Evolutionary conservation across 2,888 invertebrate species (phyloP).

Genomic region (Oasisia sp.): DNA sequence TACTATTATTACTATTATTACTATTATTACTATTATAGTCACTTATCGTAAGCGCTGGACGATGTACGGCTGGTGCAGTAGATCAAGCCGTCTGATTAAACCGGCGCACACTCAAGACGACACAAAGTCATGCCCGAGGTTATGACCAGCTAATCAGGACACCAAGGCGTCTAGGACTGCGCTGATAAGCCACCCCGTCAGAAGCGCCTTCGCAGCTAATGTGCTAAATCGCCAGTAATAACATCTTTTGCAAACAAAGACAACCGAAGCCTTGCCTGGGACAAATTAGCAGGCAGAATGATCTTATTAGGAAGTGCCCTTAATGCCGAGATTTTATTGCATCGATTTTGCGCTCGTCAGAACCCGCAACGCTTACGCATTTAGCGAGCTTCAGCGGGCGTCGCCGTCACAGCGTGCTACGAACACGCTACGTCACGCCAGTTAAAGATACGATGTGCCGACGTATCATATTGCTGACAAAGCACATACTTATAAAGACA

Average conservation of each 20-base stretch:
- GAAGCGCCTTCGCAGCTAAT: neutral
- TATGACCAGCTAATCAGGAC: neutral
- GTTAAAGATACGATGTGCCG: neutral
- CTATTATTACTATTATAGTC: too few relatives aligned
- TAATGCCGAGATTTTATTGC: neutral
- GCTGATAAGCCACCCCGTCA: neutral
- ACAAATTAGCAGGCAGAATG: neutral
- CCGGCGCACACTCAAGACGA: neutral
- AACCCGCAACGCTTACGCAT: neutral
- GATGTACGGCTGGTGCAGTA: neutral
- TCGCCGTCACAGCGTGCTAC: neutral
- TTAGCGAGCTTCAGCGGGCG: neutral
- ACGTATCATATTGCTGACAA: neutral
- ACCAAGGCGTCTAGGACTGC: neutral
- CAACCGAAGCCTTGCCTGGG: neutral
- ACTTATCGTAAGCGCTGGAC: neutral
- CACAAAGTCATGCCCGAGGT: neutral
- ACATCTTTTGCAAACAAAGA: conserved; percentile 17
- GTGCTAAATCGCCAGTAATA: neutral
- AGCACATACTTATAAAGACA: neutral
- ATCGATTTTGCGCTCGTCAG: neutral
- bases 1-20: too few relatives aligned
- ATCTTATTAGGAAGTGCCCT: conserved; percentile 3
- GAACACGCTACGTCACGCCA: neutral
- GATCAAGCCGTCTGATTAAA: neutral